Evolutionary conservation across 2,113 vertebrate genomes (phyloP), one percentile per base, ranked within the genome.

Genomic region (Mixornis gularis): DNA sequence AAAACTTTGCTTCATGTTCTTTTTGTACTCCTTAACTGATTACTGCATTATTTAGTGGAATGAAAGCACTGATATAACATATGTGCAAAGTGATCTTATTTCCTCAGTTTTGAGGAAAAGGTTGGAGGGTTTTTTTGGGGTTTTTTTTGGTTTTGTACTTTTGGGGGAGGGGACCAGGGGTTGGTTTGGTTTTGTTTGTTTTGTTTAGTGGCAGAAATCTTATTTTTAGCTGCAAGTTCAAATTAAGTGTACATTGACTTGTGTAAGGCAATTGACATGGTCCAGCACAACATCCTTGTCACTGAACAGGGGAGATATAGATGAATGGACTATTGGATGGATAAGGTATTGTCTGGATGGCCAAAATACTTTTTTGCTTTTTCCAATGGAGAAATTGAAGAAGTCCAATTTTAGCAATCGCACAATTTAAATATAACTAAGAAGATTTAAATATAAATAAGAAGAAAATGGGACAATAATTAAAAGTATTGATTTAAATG

Each of bases 21-120:
- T 26, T 88, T 91, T 88, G 21, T 78, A 56, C 62, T 64, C 51
- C 13, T 17, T 88, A 91, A 48, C 15, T 70, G 85, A 53, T 60
- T 74, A 77, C 20, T 38, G 8, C 48, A 58, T 89, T 85, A 68
- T 87, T 76, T 64, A 88, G 52, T 86, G 30, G 27, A 59, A 70
- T 51, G 17, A 62, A 91, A 73, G 3, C n/a, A 17, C 21, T 62
- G 38, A 70, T 7, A 49, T 41, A 24, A 11, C 5, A 7, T 34
- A 51, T 6, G 4, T 32, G 32, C 9, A 64, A 95, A 70, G 26
- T 36, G 26, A 77, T 53, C 32, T 62, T 53, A 21, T 68, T 60
- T 70, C 58, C 29, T n/a, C 15, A 27, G 40, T 55, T 87, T 60
- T 27, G 24, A 65, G 14, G 17, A 32, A 44, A 77, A 13, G 0